Conservation (phyloP, 2,888 invertebrate genomes). For the Leuctra nigra region DNA sequence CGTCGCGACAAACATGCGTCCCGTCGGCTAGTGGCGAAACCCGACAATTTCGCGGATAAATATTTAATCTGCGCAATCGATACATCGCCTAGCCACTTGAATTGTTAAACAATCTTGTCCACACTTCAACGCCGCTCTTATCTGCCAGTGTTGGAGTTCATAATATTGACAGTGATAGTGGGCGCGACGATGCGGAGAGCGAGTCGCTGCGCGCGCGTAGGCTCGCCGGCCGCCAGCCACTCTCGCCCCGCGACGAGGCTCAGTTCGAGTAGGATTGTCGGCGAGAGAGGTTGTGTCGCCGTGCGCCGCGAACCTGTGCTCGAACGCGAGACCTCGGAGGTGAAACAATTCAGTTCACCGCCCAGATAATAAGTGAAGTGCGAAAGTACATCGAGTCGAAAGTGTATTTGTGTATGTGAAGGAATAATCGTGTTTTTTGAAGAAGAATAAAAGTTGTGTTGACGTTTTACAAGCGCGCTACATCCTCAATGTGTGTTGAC, state of each 20-base stretch:
- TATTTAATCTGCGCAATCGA: background rate
- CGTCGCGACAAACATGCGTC: background rate
- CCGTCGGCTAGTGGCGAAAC: background rate
- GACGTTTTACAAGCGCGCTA: too few relatives aligned
- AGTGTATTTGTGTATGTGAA: too few relatives aligned
- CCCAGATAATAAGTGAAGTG: too few relatives aligned
- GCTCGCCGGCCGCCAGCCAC: constrained; percentile 9
- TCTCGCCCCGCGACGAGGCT: background rate
- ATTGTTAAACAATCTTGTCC: background rate
- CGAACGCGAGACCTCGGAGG: background rate
- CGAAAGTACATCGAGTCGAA: too few relatives aligned
- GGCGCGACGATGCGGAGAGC: constrained; percentile 10
- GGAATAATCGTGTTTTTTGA: too few relatives aligned
- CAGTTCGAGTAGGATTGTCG: constrained; percentile 17
- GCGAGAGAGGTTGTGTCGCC: background rate
- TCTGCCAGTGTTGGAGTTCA: background rate
- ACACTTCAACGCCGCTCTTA: background rate
- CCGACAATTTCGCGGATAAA: background rate
- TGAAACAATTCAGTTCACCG: too few relatives aligned
- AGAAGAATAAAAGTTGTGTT: too few relatives aligned
- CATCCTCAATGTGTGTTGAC: too few relatives aligned
- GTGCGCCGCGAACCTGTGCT: background rate
- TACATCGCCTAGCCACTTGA: background rate
- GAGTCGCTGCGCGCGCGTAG: constrained; percentile 18
- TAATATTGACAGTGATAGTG: background rate